phyloP scores from a whole-genome alignment of 2,888 invertebrate species.

The Hyalella azteca region DNA sequence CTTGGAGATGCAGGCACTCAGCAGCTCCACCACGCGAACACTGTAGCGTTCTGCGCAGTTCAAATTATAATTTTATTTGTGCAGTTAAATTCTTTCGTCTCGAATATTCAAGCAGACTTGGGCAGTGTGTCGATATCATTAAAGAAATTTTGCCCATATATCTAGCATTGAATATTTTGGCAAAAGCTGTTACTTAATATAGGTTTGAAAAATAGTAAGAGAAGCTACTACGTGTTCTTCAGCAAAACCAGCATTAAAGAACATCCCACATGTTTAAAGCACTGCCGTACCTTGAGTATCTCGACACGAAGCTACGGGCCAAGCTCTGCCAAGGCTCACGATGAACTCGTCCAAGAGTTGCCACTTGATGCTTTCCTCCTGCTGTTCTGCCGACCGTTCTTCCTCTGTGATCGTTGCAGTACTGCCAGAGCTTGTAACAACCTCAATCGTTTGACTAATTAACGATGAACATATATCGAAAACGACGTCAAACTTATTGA shows the following conservation, averaged over 20 bases:
- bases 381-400: conserved; percentile 42
- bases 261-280: background rate
- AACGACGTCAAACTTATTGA: conserved; percentile 73
- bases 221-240: no score
- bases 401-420: conserved; percentile 40
- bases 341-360: conserved; percentile 56
- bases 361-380: conserved; percentile 50
- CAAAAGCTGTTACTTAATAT: no score
- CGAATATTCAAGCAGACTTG: no score
- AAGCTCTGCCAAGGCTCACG: conserved; percentile 53
- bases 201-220: no score
- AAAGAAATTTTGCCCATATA: no score
- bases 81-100: no score
- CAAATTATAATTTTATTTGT: no score
- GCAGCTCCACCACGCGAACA: conserved; percentile 54
- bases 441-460: conserved; percentile 14
- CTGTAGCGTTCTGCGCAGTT: conserved; percentile 56
- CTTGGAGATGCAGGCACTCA: conserved; percentile 53
- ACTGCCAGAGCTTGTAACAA: background rate
- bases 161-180: no score
- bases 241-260: no score
- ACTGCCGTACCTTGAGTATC: conserved; percentile 51
- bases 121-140: no score
- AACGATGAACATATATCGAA: conserved; percentile 52
- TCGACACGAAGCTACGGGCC: conserved; percentile 46